Evolutionary conservation across 1,140 invertebrate species (phyloP), one percentile per base, ranked within the genome.

Genomic region (Ridgeia piscesae): DNA sequence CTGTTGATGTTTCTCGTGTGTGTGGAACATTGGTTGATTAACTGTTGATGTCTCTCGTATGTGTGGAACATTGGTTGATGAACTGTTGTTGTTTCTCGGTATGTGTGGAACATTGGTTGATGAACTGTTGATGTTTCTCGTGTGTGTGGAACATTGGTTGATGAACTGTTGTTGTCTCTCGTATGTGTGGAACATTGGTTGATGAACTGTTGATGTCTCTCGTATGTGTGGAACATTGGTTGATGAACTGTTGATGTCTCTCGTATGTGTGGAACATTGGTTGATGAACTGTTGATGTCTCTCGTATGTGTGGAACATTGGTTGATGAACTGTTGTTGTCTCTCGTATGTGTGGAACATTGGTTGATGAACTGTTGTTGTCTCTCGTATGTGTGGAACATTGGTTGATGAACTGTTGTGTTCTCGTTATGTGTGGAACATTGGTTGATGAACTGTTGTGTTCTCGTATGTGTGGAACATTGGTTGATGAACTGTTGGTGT

Each of bases 401-500:
- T 34, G n/a, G 89, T 14, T 34, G 14, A 90, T 4, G 0, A 34
- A 27, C 35, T 90, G 89, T 90, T 90, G 33, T 48, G 17, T 88
- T 95, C 99, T 14, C 99, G 99, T 96, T 99, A 99, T 96, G 99
- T 99, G 77, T 99, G 99, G 99, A 99, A 99, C 90, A 98, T 99
- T 95, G 99, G 99, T 48, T 99, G 99, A 42, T 42, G 11, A 42
- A 42, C 4, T 11, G 42, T 77, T 77, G 48, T 50, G 58, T 2
- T 31, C 8, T 77, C 58, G 27, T 9, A 21, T 9, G 17, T 14
- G 27, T 8, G 27, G 58, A 21, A 77, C 17, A 31, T 6, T 34
- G n/a, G 89, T 14, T 34, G 14, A 90, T 4, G 0, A 34, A 27
- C 35, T 90, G 89, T 90, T n/a, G n/a, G n/a, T 90, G 33, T 48